Evolutionary conservation across 2,888 invertebrate species (phyloP).

Genomic region (Coelopa pilipes): DNA sequence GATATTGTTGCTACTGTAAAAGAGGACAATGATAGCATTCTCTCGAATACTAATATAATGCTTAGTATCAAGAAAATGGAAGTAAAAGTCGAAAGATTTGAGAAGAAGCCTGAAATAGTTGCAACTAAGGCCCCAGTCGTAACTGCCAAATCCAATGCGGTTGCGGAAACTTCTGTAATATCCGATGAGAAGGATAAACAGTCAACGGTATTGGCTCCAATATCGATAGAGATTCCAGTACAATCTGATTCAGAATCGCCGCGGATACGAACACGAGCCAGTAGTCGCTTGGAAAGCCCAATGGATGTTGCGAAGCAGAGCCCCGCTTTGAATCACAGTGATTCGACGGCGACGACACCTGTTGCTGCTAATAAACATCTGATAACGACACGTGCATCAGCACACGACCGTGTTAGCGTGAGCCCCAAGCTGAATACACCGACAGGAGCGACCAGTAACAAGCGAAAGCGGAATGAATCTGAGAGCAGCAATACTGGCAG

Average conservation of each 20-base stretch:
- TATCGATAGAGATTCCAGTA: conserved; percentile 85
- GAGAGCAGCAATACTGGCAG: conserved; percentile 69
- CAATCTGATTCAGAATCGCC: conserved; percentile 67
- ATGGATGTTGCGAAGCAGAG: conserved; percentile 67
- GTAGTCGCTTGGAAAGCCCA: conserved; percentile 76
- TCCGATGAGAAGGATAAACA: neutral
- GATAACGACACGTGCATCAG: conserved; percentile 46
- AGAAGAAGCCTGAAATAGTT: conserved; percentile 28
- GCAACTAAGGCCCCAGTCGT: conserved; percentile 4
- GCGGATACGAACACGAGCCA: conserved; percentile 75
- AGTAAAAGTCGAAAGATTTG: conserved; percentile 20
- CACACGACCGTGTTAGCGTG: conserved; percentile 49
- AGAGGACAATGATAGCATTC: conserved; percentile 41
- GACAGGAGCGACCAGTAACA: conserved; percentile 56
- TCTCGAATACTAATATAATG: neutral
- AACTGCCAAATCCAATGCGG: neutral
- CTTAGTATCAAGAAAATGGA: neutral
- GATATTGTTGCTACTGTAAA: neutral
- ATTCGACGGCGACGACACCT: conserved; percentile 14
- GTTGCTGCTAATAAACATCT: conserved; percentile 43
- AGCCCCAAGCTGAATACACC: conserved; percentile 53
- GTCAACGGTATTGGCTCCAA: conserved; percentile 70
- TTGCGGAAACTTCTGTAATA: neutral
- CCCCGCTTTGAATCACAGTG: conserved; percentile 55
- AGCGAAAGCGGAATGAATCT: conserved; percentile 83